These are phyloP conservation scores for Bolborhynchus lineola DNA, from an alignment of 2,113 vertebrate species.

Conservation along the genomic window DNA sequence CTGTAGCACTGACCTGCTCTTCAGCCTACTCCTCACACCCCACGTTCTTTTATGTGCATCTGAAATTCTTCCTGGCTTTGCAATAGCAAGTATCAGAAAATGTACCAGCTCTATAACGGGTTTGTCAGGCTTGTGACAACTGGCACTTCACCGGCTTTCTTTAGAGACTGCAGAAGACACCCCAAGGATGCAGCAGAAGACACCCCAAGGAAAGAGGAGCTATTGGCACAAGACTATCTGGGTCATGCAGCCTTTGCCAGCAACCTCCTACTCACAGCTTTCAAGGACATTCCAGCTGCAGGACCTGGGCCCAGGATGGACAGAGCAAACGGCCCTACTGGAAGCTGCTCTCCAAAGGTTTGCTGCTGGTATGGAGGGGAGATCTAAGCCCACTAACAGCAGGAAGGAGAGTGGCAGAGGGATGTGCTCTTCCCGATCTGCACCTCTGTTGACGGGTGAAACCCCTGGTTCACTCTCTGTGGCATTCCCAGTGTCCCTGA, in stretches of 20 bases:
- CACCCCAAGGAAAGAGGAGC: background rate
- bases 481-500: background rate
- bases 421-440: background rate
- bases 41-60: rapidly evolving
- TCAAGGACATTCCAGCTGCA: background rate
- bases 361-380: no score
- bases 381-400: background rate
- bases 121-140: background rate
- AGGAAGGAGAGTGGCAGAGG: background rate
- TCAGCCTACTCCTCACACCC: background rate
- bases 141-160: background rate
- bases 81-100: background rate
- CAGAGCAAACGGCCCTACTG: rapidly evolving
- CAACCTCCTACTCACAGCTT: background rate
- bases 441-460: background rate
- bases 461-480: rapidly evolving
- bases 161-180: background rate
- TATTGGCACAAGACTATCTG: background rate
- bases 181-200: background rate
- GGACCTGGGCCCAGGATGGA: rapidly evolving
- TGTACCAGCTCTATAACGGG: background rate
- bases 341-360: background rate
- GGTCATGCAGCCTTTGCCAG: background rate
- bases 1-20: background rate
- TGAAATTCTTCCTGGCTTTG: background rate